Conservation (phyloP, 1,140 invertebrate species). For the Leucophenga varia region DNA sequence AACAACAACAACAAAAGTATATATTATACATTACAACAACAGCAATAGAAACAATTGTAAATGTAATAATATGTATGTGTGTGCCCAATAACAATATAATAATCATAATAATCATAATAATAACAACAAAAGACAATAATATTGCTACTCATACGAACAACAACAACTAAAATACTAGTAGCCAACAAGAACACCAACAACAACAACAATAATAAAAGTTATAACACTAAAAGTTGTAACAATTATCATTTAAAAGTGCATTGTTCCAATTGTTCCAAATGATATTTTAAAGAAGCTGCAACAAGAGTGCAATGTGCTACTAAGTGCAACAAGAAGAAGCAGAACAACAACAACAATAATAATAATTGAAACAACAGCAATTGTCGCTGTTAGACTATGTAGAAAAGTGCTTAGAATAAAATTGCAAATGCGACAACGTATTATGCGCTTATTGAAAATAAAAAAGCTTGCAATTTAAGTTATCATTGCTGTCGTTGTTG, state of each 20-base stretch:
- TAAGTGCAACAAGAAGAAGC: constrained; percentile 18
- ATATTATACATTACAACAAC: no score
- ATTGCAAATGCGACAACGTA: no score
- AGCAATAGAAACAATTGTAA: constrained; percentile 20
- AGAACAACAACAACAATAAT: constrained; percentile 5
- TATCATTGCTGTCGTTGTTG: constrained; percentile 26
- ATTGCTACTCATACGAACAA: constrained; percentile 19
- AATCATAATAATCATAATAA: constrained; percentile 53
- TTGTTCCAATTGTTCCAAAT: constrained; percentile 19
- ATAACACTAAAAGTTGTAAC: constrained; percentile 52
- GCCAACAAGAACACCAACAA: neutral
- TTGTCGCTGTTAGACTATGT: constrained; percentile 18
- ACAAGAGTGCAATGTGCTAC: constrained; percentile 24
- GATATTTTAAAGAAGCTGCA: constrained; percentile 37
- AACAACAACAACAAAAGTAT: no score
- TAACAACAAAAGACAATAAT: constrained; percentile 35
- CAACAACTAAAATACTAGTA: constrained; percentile 13
- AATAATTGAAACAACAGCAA: neutral
- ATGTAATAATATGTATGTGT: constrained; percentile 48
- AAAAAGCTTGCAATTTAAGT: constrained; percentile 43
- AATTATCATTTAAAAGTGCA: constrained; percentile 53
- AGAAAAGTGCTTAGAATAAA: neutral
- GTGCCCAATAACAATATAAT: constrained; percentile 53
- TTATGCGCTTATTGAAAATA: constrained; percentile 29
- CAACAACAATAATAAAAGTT: constrained; percentile 12